These are phyloP conservation scores for Hipposideros armiger DNA, from an alignment of 2,113 vertebrate species.

Conservation along the genomic window DNA sequence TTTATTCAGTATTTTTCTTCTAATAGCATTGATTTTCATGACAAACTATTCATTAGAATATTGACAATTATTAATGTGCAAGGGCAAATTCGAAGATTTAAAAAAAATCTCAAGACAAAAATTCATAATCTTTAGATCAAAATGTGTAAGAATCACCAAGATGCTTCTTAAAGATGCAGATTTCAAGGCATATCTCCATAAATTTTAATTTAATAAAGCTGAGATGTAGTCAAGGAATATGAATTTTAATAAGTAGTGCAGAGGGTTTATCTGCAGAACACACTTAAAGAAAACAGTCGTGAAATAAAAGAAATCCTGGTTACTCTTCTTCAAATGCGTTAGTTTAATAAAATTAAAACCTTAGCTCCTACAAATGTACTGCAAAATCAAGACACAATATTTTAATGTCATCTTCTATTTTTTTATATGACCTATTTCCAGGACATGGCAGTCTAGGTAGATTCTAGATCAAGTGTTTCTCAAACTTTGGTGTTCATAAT, in stretches of 20 bases:
- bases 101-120: constrained; percentile 32
- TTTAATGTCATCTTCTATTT: neutral
- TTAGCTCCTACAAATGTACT: neutral
- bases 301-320: constrained; percentile 28
- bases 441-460: neutral
- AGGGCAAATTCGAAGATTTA: neutral
- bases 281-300: constrained; percentile 6
- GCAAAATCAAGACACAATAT: neutral
- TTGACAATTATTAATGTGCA: neutral
- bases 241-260: neutral
- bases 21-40: neutral
- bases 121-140: neutral
- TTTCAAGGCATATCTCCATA: neutral
- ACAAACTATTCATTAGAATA: constrained; percentile 1
- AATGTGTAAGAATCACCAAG: neutral
- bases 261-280: neutral
- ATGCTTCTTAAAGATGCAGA: neutral
- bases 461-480: constrained; percentile 10
- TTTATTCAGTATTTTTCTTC: neutral
- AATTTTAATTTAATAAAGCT: constrained; percentile 16
- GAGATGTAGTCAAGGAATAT: neutral
- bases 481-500: neutral
- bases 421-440: neutral
- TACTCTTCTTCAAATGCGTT: neutral
- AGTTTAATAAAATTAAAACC: neutral